Base-by-base conservation (phyloP, 92 coral and sea anemone genomes). In the Siderastrea radians region DNA sequence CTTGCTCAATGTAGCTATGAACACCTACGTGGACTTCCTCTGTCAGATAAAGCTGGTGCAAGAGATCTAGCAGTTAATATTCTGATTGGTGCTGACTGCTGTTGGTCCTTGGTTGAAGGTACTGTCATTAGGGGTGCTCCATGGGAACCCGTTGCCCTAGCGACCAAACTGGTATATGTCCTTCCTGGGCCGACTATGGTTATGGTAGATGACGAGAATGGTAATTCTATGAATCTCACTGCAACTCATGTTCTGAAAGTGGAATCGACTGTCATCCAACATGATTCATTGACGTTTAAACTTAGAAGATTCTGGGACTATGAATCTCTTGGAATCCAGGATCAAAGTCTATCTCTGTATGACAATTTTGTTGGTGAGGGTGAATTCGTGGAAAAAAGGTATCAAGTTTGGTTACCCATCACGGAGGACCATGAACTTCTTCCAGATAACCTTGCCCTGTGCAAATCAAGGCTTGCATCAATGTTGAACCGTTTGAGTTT, bases 321-420 rank as follows among this genome's bases (percentile, higher is more conserved):
- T 43, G 94, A 88, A 44, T 50, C 89, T 46, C 65, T 86, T 17
- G 91, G 91, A 48, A 67, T 86, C 59, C 67, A 62, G 11, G 82
- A 81, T 14, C 47, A 74, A 51, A 80, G 52, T 12, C 54, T 51
- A 12, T 54, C 81, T 47, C 71, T 91, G 8, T 87, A 86, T 77
- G 94, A 92, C 44, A 83, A 77, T 47, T 83, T 92, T 72, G 69
- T 77, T 4, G 68, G 77, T 12, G 71, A 87, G 2, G n/a, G 87
- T 69, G 68, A 82, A 43, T 84, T 89, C 55, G 79, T 67, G 68
- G 59, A 71, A 58, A 88, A 85, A 45, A 87, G 66, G 52, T 92
- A 92, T 60, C 78, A 92, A 92, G 92, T 88, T 59, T 12, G 83
- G n/a, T 71, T 92, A 43, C 94, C 90, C 3, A 88, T 88, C 58